These are phyloP conservation scores for Acanthococcus lagerstroemiae DNA, from an alignment of 2,888 invertebrate species.

Conservation along the genomic window DNA sequence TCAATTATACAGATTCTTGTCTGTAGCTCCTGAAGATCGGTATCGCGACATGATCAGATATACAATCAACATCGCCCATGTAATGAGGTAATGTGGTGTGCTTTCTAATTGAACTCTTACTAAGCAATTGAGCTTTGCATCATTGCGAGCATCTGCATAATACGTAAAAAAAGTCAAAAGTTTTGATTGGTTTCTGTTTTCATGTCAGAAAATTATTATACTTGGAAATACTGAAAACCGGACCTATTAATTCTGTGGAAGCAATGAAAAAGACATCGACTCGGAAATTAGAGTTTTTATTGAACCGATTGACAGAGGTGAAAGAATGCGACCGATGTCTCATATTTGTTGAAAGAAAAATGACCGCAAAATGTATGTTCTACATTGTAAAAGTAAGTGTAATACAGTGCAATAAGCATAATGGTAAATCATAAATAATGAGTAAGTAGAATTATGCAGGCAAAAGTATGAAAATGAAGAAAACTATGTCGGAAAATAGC, in stretches of 20 bases:
- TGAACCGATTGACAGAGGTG: slow-evolving; percentile 51
- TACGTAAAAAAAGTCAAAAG: background rate
- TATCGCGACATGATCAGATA: background rate
- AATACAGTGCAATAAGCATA: too few species aligned
- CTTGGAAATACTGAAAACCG: slow-evolving; percentile 4
- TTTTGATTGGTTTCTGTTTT: background rate
- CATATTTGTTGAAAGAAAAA: slow-evolving; percentile 61
- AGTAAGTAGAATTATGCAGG: too few species aligned
- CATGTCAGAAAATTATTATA: slow-evolving; percentile 24
- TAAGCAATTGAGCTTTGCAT: background rate
- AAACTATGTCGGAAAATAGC: too few species aligned
- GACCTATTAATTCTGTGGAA: background rate
- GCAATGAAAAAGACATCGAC: slow-evolving; percentile 45
- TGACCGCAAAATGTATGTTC: slow-evolving; percentile 64
- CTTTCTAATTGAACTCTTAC: background rate
- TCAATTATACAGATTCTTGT: slow-evolving; percentile 19
- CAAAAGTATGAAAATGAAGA: too few species aligned
- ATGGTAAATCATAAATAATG: too few species aligned
- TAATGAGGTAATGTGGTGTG: background rate
- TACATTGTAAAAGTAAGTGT: slow-evolving; percentile 51
- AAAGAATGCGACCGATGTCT: slow-evolving; percentile 43
- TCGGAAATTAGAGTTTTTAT: slow-evolving; percentile 52
- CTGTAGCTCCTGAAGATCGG: background rate
- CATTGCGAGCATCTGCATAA: background rate
- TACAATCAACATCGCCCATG: slow-evolving; percentile 3